phyloP scores from a whole-genome alignment of 2,113 vertebrate genomes.

The Laticauda laticaudata region DNA sequence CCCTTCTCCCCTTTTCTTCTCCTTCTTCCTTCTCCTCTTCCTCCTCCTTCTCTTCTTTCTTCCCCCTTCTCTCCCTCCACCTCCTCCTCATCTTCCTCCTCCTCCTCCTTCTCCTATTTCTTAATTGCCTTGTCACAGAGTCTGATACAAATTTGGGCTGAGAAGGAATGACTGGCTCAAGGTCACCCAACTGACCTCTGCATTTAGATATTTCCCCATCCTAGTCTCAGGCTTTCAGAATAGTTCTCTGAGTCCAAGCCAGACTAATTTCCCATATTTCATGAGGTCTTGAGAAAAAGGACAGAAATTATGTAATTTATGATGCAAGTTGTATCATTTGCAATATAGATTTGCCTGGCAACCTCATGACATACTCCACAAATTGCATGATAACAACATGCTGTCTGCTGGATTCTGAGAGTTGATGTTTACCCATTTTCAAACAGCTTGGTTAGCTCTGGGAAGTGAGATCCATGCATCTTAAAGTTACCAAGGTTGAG shows the following conservation, averaged over 20 bases:
- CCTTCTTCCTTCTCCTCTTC: too few species aligned
- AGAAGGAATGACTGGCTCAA: background rate
- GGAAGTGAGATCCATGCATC: background rate
- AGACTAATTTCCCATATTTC: background rate
- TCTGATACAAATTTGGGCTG: background rate
- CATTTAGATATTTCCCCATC: background rate
- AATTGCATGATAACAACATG: background rate
- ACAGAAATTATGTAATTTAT: background rate
- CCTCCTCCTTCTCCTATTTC: too few species aligned
- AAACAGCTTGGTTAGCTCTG: background rate
- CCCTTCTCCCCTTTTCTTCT: rapidly evolving
- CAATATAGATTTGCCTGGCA: background rate
- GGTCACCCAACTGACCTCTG: background rate
- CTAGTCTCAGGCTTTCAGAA: background rate
- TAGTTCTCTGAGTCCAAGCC: background rate
- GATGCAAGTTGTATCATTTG: background rate
- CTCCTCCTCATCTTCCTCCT: too few species aligned
- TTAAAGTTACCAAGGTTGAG: background rate
- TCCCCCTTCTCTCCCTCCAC: too few species aligned
- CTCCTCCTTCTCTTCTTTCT: too few species aligned
- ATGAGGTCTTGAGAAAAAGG: background rate
- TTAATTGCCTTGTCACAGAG: too few species aligned
- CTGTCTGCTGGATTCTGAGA: background rate
- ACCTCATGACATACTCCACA: background rate
- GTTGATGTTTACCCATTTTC: background rate